These are phyloP conservation scores for Capra hircus DNA, from an alignment of 2,113 vertebrate species.

Conservation along the genomic window DNA sequence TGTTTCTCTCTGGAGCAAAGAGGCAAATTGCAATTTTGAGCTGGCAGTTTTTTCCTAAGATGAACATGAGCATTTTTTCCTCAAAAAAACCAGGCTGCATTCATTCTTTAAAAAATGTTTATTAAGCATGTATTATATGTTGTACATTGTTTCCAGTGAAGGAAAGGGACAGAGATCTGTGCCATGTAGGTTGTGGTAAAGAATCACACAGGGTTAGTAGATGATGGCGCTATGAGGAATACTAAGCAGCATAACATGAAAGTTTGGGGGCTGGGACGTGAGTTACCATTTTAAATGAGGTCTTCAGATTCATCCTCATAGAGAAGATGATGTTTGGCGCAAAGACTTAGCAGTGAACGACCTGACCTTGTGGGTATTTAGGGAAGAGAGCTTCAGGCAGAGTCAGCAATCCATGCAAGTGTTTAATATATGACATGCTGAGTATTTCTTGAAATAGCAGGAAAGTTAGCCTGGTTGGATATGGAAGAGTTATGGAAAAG, in stretches of 20 bases:
- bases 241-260: too few species aligned
- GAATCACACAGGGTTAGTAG: not conserved
- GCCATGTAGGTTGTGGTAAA: not conserved
- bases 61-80: not conserved
- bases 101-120: not conserved
- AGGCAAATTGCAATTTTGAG: not conserved
- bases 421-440: not conserved
- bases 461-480: not conserved
- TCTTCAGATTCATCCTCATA: not conserved
- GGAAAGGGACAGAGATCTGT: not conserved
- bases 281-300: not conserved
- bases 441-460: not conserved
- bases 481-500: not conserved
- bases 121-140: not conserved
- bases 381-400: not conserved
- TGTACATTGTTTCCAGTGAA: not conserved
- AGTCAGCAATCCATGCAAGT: not conserved
- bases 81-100: not conserved
- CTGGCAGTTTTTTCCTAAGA: not conserved
- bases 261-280: not conserved
- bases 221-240: too few species aligned
- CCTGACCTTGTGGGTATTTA: not conserved
- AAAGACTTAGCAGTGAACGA: not conserved
- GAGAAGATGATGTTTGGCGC: not conserved
- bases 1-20: not conserved